Base-by-base conservation (phyloP, 2,797 vertebrate genomes). In the Malurus leucopterus region DNA sequence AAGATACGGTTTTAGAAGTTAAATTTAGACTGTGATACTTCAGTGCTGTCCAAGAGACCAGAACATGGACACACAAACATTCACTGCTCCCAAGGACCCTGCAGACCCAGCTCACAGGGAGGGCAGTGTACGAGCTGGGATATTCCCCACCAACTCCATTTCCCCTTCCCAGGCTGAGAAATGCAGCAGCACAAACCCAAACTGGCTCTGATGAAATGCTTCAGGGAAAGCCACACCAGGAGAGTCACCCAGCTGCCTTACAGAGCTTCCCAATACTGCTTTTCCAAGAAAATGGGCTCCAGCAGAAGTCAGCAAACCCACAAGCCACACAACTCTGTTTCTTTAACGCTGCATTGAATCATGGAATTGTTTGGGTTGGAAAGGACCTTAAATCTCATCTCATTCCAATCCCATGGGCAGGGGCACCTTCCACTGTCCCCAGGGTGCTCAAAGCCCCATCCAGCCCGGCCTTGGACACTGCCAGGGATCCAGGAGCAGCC, bases 11-110 rank as follows among this genome's bases (percentile, higher is more conserved):
- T 83, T 65, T 13, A 32, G 29, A 38, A 79, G 44, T 47, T 30
- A 43, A 63, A 50, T 57, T 47, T 18, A 72, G 20, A 7, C 46
- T 16, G 22, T 17, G 62, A 17, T 46, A 58, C 63, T 30, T 17
- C 69, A n/a, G 69, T 8, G n/a, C 53, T 54, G 24, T 8, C 68
- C 59, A 5, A 26, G 32, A 27, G 67, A 40, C 36, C 30, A 40
- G 41, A 53, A 30, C 40, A n/a, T 0, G 1, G 75, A 29, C 36
- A 61, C 23, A 64, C 17, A 41, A 36, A 50, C 38, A 49, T 8
- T n/a, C 3, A 7, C 21, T 0, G 2, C 46, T 34, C 40, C 49
- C 0, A 1, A 32, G 16, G 12, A 43, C 50, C 0, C 0, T 4
- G 30, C 36, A 74, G 63, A 50, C 13, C 29, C 84, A 29, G 11